A percentile compares a stretch with the other conserved stretches of the same genome.
phyloP scores from a whole-genome alignment of 1,140 invertebrate genomes.

The Pteromalus puparum region DNA sequence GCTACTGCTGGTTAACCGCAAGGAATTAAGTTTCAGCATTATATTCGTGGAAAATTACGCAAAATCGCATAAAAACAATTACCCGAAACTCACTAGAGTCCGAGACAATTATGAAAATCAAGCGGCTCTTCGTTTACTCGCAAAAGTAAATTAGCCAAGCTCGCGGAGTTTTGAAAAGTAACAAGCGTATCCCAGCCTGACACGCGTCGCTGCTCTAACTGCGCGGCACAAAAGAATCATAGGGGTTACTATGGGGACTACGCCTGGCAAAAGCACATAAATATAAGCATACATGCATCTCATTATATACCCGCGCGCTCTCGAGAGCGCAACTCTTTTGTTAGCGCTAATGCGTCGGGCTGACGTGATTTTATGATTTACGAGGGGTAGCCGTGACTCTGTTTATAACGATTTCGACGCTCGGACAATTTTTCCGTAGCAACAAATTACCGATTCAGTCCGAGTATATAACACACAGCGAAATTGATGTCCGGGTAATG shows the following conservation, averaged over 20 bases:
- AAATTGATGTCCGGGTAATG: not conserved
- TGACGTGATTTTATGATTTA: not conserved
- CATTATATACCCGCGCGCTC: constrained; percentile 13
- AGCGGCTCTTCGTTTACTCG: not conserved
- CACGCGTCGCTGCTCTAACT: not conserved
- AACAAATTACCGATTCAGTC: constrained; percentile 1
- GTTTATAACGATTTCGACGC: not conserved
- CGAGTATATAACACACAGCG: not conserved
- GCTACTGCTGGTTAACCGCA: no score
- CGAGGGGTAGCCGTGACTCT: not conserved
- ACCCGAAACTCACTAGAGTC: not conserved
- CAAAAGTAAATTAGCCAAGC: not conserved
- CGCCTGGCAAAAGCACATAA: constrained; percentile 21
- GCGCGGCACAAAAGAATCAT: constrained; percentile 5
- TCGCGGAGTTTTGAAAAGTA: not conserved
- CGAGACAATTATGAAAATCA: not conserved
- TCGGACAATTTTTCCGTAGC: not conserved
- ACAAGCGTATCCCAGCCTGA: constrained; percentile 23
- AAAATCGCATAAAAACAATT: not conserved
- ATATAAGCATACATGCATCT: constrained; percentile 24
- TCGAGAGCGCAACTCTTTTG: not conserved
- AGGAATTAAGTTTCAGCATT: no score
- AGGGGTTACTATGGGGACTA: not conserved
- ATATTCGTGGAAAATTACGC: not conserved
- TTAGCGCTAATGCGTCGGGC: not conserved